Percentiles rank a stretch among this genome's conserved stretches.
phyloP scores from a whole-genome alignment of 2,888 invertebrate species.

The Opisthograptis luteolata region DNA sequence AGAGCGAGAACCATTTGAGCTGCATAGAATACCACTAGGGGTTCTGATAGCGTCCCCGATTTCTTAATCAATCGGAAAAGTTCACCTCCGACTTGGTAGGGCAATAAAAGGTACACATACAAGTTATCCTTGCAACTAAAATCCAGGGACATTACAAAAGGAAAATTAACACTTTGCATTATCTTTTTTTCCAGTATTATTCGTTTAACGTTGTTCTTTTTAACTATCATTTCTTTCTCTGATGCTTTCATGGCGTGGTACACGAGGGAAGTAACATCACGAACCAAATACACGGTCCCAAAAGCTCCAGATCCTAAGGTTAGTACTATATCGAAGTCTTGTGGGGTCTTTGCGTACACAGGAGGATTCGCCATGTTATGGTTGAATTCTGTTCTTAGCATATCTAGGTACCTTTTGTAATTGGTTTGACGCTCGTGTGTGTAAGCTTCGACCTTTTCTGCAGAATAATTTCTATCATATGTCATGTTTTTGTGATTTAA shows the following conservation, averaged over 20 bases:
- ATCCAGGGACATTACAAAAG: conserved; percentile 92
- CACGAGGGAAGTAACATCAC: conserved; percentile 85
- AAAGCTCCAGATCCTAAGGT: conserved; percentile 95
- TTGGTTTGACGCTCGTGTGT: no score
- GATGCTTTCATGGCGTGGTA: conserved; percentile 95
- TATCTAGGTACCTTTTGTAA: conserved; percentile 83
- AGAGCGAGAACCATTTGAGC: conserved; percentile 94
- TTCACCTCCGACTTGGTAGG: conserved; percentile 93
- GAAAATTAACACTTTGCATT: conserved; percentile 91
- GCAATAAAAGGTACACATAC: conserved; percentile 93
- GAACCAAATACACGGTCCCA: conserved; percentile 91
- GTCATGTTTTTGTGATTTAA: no score
- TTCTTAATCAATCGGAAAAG: conserved; percentile 91
- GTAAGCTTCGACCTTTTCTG: no score
- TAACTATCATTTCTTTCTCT: conserved; percentile 94
- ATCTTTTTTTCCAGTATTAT: conserved; percentile 95
- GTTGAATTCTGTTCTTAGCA: conserved; percentile 65
- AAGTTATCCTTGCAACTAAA: conserved; percentile 93
- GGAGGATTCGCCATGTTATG: conserved; percentile 48
- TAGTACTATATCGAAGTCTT: conserved; percentile 89
- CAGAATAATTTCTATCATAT: no score
- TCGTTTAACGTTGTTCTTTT: conserved; percentile 94
- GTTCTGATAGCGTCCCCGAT: conserved; percentile 87
- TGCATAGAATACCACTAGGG: conserved; percentile 93
- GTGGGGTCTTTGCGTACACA: conserved; percentile 42